Percentiles rank a stretch among this genome's conserved stretches.
Conservation (phyloP, 2,113 vertebrate species). For the Plestiodon gilberti region DNA sequence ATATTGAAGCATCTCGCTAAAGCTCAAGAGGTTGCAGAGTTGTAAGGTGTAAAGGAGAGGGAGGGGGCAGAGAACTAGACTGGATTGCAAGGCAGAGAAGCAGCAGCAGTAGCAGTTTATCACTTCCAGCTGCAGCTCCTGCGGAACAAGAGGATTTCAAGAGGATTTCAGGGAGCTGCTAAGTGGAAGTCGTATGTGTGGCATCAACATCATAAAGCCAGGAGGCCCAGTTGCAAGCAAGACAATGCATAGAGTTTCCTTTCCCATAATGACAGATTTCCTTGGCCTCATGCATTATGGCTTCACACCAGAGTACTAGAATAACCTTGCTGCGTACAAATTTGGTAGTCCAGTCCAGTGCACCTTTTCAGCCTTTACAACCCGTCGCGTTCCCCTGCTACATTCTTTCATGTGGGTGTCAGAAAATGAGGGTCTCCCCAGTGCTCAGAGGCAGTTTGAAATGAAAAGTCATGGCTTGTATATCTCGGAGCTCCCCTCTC, state of each 20-base stretch:
- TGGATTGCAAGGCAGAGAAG: neutral
- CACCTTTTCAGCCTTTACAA: neutral
- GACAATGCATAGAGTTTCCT: neutral
- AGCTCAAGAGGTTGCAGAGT: neutral
- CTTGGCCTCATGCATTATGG: neutral
- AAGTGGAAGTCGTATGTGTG: neutral
- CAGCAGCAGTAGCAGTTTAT: rapidly evolving
- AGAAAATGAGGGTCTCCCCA: neutral
- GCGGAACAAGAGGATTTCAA: neutral
- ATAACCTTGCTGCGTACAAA: neutral
- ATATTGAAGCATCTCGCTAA: neutral
- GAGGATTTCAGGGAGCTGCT: no score
- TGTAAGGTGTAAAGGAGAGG: rapidly evolving
- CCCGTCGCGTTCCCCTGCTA: no score
- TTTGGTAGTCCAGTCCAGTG: no score
- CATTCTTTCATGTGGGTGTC: neutral
- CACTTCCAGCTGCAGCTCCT: rapidly evolving
- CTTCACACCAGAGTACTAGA: neutral
- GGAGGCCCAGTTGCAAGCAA: rapidly evolving
- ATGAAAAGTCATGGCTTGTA: neutral
- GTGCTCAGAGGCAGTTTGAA: neutral
- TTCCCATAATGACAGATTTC: neutral
- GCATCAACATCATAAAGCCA: neutral
- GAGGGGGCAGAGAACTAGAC: neutral
- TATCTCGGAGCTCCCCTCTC: neutral